Conservation (phyloP, 2,888 invertebrate genomes). For the Linnaemya vulpina region DNA sequence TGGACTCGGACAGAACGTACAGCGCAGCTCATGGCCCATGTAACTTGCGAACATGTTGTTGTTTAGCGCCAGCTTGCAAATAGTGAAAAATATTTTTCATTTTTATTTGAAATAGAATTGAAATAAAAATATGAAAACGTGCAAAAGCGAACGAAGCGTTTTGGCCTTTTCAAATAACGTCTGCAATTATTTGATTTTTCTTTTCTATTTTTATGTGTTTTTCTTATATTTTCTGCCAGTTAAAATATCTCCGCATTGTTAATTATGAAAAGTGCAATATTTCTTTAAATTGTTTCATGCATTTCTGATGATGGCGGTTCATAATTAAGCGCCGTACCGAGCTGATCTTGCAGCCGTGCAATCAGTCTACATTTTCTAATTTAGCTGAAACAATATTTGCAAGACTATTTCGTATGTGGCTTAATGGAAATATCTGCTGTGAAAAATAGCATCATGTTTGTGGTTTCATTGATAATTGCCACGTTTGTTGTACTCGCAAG, state of each 20-base stretch:
- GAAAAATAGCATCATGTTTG: slow-evolving; percentile 68
- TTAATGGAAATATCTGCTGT: slow-evolving; percentile 22
- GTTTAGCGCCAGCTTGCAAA: slow-evolving; percentile 53
- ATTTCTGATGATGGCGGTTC: slow-evolving; percentile 10
- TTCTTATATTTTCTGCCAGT: neutral
- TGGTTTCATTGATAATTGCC: slow-evolving; percentile 71
- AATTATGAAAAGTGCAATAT: slow-evolving; percentile 57
- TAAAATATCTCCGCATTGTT: slow-evolving; percentile 31
- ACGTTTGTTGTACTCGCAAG: slow-evolving; percentile 22
- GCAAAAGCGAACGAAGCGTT: slow-evolving; percentile 33
- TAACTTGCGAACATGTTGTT: slow-evolving; percentile 31
- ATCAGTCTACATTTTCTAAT: slow-evolving; percentile 59
- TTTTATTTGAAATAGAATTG: slow-evolving; percentile 13
- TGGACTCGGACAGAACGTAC: neutral
- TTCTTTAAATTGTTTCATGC: slow-evolving; percentile 9
- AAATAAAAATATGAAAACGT: slow-evolving; percentile 31
- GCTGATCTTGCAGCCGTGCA: slow-evolving; percentile 37
- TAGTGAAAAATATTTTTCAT: slow-evolving; percentile 17
- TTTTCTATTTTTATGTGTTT: slow-evolving; percentile 7
- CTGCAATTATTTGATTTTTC: slow-evolving; percentile 19
- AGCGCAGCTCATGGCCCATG: slow-evolving; percentile 13
- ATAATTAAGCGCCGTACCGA: slow-evolving; percentile 29
- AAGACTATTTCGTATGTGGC: slow-evolving; percentile 8
- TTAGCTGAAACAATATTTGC: slow-evolving; percentile 47
- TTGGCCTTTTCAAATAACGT: slow-evolving; percentile 16